A percentile compares a stretch with the other conserved stretches of the same genome.
phyloP scores from a whole-genome alignment of 2,797 vertebrate genomes.

The Enteromius anoplus region DNA sequence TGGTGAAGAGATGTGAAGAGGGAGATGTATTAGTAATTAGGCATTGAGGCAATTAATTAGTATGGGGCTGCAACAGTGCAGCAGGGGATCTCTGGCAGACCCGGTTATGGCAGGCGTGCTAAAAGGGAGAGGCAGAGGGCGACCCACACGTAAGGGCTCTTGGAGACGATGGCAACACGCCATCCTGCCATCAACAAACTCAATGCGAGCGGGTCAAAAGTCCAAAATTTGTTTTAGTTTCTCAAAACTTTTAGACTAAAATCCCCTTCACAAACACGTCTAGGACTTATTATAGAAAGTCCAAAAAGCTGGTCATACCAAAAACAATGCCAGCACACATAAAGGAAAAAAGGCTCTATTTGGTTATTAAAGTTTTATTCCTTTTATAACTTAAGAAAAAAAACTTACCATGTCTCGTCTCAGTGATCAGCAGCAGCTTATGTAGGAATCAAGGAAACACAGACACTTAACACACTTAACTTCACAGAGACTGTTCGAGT shows the following conservation, averaged over 20 bases:
- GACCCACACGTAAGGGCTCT: not conserved
- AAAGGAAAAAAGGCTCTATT: not conserved
- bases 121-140: constrained; percentile 27
- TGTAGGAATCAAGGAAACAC: constrained; percentile 2
- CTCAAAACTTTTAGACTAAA: not conserved
- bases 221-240: not conserved
- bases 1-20: constrained; percentile 31
- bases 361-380: not conserved
- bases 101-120: constrained; percentile 16
- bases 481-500: constrained; percentile 42
- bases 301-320: not conserved
- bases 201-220: not conserved
- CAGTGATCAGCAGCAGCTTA: not conserved
- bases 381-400: not conserved
- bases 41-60: constrained; percentile 37
- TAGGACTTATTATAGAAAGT: not conserved
- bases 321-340: not conserved
- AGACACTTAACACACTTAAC: constrained; percentile 5
- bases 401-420: not conserved
- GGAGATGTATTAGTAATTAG: constrained; percentile 46
- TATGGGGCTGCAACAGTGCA: constrained; percentile 22
- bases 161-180: not conserved
- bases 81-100: constrained; percentile 31
- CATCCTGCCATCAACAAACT: constrained; percentile 19
- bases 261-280: not conserved